Conservation (phyloP, 2,888 invertebrate species). For the Tridacna crocea region DNA sequence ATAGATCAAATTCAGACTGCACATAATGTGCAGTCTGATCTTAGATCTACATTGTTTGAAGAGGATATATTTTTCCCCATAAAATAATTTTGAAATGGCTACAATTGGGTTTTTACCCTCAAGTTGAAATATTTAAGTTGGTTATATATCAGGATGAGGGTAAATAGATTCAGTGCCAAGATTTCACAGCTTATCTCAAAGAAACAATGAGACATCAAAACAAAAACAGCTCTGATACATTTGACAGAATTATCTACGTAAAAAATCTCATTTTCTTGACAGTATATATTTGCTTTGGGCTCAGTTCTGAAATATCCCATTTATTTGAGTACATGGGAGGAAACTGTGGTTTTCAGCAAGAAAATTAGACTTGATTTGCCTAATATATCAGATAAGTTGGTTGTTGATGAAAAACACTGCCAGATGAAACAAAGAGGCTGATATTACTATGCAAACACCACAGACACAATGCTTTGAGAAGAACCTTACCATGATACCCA, state of each 20-base stretch:
- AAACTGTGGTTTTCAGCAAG: slow-evolving; percentile 4
- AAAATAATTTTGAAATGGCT: too few relatives aligned
- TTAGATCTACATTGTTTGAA: too few relatives aligned
- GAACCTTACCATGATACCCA: too few relatives aligned
- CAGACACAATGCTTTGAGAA: too few relatives aligned
- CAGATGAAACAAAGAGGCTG: background rate
- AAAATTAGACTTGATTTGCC: slow-evolving; percentile 10
- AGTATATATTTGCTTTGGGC: slow-evolving; percentile 23
- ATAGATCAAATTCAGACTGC: too few relatives aligned
- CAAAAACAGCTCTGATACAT: background rate
- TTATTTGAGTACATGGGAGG: slow-evolving; percentile 6
- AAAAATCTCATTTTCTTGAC: slow-evolving; percentile 24
- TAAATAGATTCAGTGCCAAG: background rate
- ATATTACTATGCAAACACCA: too few relatives aligned
- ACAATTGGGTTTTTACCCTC: too few relatives aligned
- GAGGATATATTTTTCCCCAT: too few relatives aligned
- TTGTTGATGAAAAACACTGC: background rate
- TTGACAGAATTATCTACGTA: slow-evolving; percentile 18
- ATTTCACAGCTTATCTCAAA: background rate
- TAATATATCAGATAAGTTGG: background rate
- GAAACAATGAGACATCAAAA: slow-evolving; percentile 18
- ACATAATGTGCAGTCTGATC: too few relatives aligned
- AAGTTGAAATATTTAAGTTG: too few relatives aligned
- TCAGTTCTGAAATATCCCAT: slow-evolving; percentile 23
- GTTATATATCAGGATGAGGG: too few relatives aligned